Conservation (phyloP, 2,113 vertebrate species). For the Pleuronectes platessa region DNA sequence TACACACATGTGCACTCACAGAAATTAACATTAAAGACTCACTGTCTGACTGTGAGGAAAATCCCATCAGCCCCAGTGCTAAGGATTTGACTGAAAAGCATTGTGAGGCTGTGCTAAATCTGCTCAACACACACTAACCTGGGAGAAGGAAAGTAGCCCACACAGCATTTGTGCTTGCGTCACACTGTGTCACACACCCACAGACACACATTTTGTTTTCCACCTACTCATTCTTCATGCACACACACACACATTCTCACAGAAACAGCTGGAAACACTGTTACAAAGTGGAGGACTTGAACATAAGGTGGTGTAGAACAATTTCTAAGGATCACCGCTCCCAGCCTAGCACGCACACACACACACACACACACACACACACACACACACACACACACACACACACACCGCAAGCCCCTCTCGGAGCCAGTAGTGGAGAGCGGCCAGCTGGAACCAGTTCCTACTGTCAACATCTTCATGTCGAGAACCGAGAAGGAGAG, state of each 20-base stretch:
- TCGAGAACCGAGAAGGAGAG: not conserved
- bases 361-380: constrained; percentile 13
- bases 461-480: constrained; percentile 76
- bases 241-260: not conserved
- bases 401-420: constrained; percentile 7
- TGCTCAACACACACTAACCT: constrained; percentile 39
- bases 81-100: constrained; percentile 44
- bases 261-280: not conserved
- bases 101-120: constrained; percentile 25
- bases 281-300: constrained; percentile 1
- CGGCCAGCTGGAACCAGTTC: constrained; percentile 76
- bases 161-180: constrained; percentile 52
- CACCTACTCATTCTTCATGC: constrained; percentile 9
- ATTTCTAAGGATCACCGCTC: constrained; percentile 26
- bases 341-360: constrained; percentile 19
- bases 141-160: constrained; percentile 35
- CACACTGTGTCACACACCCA: constrained; percentile 27
- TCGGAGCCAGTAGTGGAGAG: constrained; percentile 40
- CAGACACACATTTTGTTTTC: constrained; percentile 30
- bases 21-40: constrained; percentile 52
- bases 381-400: constrained; percentile 19
- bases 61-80: constrained; percentile 47
- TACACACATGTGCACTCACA: constrained; percentile 3
- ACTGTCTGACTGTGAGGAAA: constrained; percentile 47
- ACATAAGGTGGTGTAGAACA: constrained; percentile 29